Evolutionary conservation across 2,888 invertebrate genomes (phyloP).

Genomic region (Girardia tigrina): DNA sequence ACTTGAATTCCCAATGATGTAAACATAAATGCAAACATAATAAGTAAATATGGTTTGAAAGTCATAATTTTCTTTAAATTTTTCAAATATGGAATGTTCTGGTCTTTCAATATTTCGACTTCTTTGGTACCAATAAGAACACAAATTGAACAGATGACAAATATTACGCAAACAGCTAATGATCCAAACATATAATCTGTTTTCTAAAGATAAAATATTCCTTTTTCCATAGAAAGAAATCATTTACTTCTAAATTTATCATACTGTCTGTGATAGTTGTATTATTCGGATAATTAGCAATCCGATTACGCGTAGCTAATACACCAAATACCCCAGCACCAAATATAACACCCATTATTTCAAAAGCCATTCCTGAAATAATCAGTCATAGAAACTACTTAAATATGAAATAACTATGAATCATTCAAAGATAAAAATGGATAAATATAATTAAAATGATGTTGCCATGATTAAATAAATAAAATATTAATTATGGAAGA

Average conservation of each 20-base stretch:
- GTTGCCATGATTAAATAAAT: too few relatives aligned
- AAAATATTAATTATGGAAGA: too few relatives aligned
- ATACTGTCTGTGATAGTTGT: not conserved
- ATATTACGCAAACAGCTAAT: constrained; percentile 40
- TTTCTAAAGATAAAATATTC: constrained; percentile 39
- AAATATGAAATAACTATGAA: too few relatives aligned
- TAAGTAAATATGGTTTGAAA: constrained; percentile 42
- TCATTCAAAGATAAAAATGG: too few relatives aligned
- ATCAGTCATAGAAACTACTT: too few relatives aligned
- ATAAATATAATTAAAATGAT: too few relatives aligned
- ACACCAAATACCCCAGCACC: constrained; percentile 41
- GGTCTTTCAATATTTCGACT: constrained; percentile 38
- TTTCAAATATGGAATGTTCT: constrained; percentile 39
- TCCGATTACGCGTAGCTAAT: constrained; percentile 40
- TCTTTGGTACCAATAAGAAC: constrained; percentile 43
- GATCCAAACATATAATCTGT: constrained; percentile 41
- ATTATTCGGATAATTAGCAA: constrained; percentile 34
- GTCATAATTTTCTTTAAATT: constrained; percentile 41
- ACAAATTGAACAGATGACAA: constrained; percentile 40
- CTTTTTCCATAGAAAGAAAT: not conserved
- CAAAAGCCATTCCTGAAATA: constrained; percentile 44
- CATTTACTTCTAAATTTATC: not conserved
- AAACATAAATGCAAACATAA: constrained; percentile 42
- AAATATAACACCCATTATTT: constrained; percentile 42
- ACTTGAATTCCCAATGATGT: constrained; percentile 41